phyloP scores from a whole-genome alignment of 2,113 vertebrate species.

The Nesogale talazaci region DNA sequence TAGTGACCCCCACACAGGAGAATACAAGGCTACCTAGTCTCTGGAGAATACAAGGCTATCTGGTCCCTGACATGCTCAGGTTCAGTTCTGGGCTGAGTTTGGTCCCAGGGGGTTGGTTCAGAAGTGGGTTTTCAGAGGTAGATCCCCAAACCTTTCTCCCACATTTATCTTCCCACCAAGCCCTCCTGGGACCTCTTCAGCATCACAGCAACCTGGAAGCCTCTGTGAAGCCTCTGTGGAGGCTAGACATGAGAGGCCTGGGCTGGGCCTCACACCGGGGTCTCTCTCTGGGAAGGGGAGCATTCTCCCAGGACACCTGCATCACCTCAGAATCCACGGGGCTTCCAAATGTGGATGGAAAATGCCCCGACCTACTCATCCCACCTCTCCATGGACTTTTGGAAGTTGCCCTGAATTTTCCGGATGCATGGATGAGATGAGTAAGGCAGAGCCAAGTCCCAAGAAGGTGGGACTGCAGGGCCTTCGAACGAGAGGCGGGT shows the following conservation, averaged over 20 bases:
- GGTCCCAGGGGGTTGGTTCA: background rate
- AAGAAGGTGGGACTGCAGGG: background rate
- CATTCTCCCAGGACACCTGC: background rate
- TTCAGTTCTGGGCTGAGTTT: background rate
- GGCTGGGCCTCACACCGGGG: background rate
- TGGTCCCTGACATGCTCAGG: background rate
- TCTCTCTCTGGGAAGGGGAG: background rate
- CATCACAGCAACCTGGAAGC: background rate
- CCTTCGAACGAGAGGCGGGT: background rate
- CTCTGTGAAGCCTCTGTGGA: no score
- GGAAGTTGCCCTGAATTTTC: background rate
- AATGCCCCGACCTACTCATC: no score
- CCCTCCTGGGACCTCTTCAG: background rate
- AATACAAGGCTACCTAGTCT: background rate
- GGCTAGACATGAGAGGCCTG: background rate
- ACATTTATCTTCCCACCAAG: background rate
- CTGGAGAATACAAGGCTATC: background rate
- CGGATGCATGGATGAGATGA: background rate
- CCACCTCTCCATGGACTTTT: no score
- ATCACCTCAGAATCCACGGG: no score
- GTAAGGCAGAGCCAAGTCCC: fast-evolving
- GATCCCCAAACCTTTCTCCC: background rate
- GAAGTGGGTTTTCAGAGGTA: background rate
- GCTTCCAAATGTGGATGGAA: no score
- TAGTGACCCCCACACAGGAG: background rate